Evolutionary conservation across 1,140 invertebrate genomes (phyloP).

Genomic region (Mylabris phalerata): DNA sequence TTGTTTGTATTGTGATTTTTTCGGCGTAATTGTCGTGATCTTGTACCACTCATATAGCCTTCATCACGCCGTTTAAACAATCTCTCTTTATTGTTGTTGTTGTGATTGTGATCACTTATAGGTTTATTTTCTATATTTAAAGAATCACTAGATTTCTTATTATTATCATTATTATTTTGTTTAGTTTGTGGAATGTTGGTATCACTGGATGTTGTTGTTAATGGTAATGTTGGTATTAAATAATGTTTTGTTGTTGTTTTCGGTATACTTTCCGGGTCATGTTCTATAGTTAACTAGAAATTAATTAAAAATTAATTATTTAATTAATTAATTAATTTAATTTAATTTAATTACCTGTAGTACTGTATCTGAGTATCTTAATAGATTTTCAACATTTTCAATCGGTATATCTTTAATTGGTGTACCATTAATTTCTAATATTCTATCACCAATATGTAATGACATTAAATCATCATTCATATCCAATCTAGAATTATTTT

Average conservation of each 20-base stretch:
- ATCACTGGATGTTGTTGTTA: conserved; percentile 38
- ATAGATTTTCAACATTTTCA: conserved; percentile 68
- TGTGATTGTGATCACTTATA: neutral
- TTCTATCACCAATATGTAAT: conserved; percentile 82
- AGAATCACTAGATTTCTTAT: conserved; percentile 21
- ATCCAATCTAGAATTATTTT: conserved; percentile 58
- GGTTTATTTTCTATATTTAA: conserved; percentile 8
- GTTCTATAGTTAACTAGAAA: conserved; percentile 73
- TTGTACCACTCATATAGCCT: conserved; percentile 41
- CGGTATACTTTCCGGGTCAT: conserved; percentile 66
- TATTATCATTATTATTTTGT: conserved; percentile 18
- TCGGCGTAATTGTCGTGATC: conserved; percentile 42
- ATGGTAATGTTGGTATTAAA: conserved; percentile 35
- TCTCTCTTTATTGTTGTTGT: conserved; percentile 48
- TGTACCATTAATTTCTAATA: conserved; percentile 87
- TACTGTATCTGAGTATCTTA: conserved; percentile 64
- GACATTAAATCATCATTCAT: conserved; percentile 73
- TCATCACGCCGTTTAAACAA: conserved; percentile 65
- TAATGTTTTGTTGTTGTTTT: conserved; percentile 10
- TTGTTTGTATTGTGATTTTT: conserved; percentile 30
- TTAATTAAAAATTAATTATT: too few species aligned
- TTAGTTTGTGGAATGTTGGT: conserved; percentile 39
- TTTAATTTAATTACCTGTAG: conserved; percentile 53
- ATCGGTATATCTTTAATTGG: conserved; percentile 73
- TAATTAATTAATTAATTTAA: conserved; percentile 6